Conservation (phyloP, 2,797 vertebrate genomes). For the Danionella dracula region DNA sequence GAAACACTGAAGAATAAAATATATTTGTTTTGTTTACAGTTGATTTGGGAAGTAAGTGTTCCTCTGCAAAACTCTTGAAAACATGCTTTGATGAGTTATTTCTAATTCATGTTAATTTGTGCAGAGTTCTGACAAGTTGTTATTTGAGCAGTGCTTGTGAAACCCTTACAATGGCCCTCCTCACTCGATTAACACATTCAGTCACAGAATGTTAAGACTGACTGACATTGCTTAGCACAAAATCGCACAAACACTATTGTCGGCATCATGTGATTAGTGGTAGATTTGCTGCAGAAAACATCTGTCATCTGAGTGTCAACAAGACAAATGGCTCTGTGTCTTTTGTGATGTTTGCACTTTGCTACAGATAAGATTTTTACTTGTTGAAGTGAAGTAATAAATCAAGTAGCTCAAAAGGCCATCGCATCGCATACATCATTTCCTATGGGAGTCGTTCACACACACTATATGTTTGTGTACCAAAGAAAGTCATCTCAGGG, state of each 20-base stretch:
- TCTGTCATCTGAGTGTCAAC: constrained; percentile 21
- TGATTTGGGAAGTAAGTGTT: too few relatives aligned
- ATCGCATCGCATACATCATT: constrained; percentile 21
- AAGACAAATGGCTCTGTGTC: constrained; percentile 33
- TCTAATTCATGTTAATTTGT: too few relatives aligned
- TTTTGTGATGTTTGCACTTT: constrained; percentile 26
- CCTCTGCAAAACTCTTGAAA: too few relatives aligned
- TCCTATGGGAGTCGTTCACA: neutral
- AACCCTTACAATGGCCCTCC: neutral
- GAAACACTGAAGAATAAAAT: too few relatives aligned
- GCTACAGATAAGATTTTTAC: constrained; percentile 22
- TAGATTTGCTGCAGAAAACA: constrained; percentile 18
- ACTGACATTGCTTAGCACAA: neutral
- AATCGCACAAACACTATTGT: constrained; percentile 1
- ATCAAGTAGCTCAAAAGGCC: neutral
- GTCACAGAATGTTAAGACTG: neutral
- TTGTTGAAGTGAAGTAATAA: constrained; percentile 1
- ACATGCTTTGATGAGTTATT: constrained; percentile 26
- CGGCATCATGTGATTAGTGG: neutral
- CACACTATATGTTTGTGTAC: constrained; percentile 1
- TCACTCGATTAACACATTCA: constrained; percentile 21
- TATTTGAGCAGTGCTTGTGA: neutral
- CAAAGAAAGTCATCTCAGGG: neutral
- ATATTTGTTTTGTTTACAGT: too few relatives aligned
- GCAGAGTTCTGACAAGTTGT: neutral